Percentiles rank a stretch among this genome's conserved stretches.
Evolutionary conservation across 2,797 vertebrate species (phyloP).

Genomic region (Sciurus vulgaris): DNA sequence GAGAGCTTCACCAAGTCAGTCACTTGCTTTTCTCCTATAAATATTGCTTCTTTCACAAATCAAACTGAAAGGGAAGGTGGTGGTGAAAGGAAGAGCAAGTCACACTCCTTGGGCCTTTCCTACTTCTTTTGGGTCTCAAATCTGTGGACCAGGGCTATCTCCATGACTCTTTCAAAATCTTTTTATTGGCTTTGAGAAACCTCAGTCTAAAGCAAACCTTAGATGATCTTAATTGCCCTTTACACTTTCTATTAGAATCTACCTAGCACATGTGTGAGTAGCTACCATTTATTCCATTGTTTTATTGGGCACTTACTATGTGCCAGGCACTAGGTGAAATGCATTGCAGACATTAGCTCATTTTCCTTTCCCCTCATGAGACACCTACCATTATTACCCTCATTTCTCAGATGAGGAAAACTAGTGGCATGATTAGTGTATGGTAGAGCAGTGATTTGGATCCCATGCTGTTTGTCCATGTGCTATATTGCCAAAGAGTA

Average conservation of each 20-base stretch:
- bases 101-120: not conserved
- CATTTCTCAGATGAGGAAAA: slow-evolving; percentile 3
- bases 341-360: not conserved
- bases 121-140: not conserved
- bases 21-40: not conserved
- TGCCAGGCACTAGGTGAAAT: not conserved
- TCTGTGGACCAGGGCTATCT: not conserved
- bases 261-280: not conserved
- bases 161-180: not conserved
- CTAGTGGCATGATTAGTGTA: not conserved
- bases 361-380: not conserved
- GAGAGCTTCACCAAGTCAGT: not conserved
- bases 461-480: not conserved
- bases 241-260: not conserved
- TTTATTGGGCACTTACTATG: not conserved
- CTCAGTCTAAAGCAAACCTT: slow-evolving; percentile 23
- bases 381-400: not conserved
- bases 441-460: not conserved
- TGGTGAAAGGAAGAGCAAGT: not conserved
- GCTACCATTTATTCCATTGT: not conserved
- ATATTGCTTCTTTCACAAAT: not conserved
- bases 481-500: not conserved
- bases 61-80: not conserved
- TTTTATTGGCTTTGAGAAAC: slow-evolving; percentile 52
- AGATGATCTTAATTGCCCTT: not conserved